Evolutionary conservation across 1,140 invertebrate species (phyloP), one percentile per base, ranked within the genome.

Genomic region (Drosophila jambulina): DNA sequence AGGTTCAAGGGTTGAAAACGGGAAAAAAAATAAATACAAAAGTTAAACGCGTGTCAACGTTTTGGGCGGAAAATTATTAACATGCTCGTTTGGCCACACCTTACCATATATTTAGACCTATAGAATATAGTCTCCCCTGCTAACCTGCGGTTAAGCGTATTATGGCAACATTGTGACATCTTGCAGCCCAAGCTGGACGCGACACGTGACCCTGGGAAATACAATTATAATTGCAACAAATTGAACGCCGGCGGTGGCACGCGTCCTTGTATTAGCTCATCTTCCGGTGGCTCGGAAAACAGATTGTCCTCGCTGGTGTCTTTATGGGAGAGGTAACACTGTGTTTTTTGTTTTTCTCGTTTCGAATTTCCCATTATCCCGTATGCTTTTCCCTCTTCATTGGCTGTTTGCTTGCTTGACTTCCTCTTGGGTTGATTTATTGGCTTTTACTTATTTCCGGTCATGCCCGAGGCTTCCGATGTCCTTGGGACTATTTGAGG

Each of bases 201-300:
- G 48, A 64, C 82, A 85, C 82, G 82, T 70, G 82, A 65, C 82
- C 60, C 43, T 17, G 56, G 63, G 56, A 68, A 85, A 85, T 85
- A 85, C 82, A 85, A 85, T 85, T 87, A 85, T 85, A 87, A 87
- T 87, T 87, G 83, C 80, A 79, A 75, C 83, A 87, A 87, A 87
- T 87, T 87, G 84, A 83, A 88, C 84, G 83, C 48, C 84, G 83
- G 51, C 71, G 23, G 25, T 61, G 80, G 53, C 83, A 87, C 83
- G 83, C 83, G 83, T 43, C 72, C 49, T 72, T 36, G 45, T 56
- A 80, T 82, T 87, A 65, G 83, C 70, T 71, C 80, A 83, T 83
- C 84, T 77, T 83, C 80, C 84, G 85, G 81, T 83, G 53, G 67
- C 23, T 9, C 63, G 63, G 23, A 49, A 60, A 72, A 43, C 68